phyloP scores from a whole-genome alignment of 2,797 vertebrate genomes.

The Epinephelus malabaricus region DNA sequence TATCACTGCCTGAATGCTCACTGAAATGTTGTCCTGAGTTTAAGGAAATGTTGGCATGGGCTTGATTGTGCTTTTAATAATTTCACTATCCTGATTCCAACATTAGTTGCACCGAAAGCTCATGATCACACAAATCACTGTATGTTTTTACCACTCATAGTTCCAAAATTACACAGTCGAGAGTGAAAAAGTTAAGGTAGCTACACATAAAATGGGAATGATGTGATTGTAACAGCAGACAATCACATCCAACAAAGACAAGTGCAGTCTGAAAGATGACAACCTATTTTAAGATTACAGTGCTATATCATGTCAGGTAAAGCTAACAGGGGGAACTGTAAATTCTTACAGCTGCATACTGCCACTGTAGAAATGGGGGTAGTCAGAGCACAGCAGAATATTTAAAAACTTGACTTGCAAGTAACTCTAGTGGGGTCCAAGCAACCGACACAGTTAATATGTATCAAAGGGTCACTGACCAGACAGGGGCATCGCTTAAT shows the following conservation, averaged over 20 bases:
- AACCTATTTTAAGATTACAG: not conserved
- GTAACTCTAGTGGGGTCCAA: no score
- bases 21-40: constrained; percentile 11
- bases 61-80: constrained; percentile 10
- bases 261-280: not conserved
- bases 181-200: not conserved
- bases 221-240: not conserved
- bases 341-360: not conserved
- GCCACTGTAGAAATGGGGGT: not conserved
- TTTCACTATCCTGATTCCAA: constrained; percentile 3
- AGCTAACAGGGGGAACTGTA: not conserved
- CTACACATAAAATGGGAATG: not conserved
- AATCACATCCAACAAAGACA: not conserved
- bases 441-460: no score
- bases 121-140: not conserved
- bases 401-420: no score
- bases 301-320: not conserved
- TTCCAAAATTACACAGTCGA: not conserved
- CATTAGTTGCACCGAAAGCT: not conserved
- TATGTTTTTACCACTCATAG: not conserved
- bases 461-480: no score
- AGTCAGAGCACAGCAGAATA: not conserved
- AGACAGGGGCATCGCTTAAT: no score
- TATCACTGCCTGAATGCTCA: constrained; percentile 40
- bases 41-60: constrained; percentile 29